Evolutionary conservation across 2,113 vertebrate genomes (phyloP).

Genomic region (Lycaon pictus): DNA sequence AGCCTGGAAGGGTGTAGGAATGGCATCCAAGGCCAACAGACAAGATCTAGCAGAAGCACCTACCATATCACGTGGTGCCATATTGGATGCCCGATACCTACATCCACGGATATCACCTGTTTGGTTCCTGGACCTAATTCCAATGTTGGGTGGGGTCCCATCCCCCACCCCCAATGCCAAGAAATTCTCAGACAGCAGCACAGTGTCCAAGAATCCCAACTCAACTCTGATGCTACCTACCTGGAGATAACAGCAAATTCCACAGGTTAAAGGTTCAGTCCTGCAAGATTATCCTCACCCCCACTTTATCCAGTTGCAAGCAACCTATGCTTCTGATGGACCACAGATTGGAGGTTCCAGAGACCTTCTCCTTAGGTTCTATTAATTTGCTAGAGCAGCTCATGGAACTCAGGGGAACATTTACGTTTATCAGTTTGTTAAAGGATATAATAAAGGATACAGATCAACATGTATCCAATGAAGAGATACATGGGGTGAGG

Average conservation of each 20-base stretch:
- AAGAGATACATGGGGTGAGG: neutral
- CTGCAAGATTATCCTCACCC: neutral
- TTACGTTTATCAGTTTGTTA: neutral
- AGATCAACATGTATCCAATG: neutral
- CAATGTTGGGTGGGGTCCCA: neutral
- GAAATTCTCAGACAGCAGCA: neutral
- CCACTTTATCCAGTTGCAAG: neutral
- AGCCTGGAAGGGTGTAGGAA: neutral
- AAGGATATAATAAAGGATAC: neutral
- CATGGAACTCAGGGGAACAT: neutral
- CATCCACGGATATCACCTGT: neutral
- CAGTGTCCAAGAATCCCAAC: neutral
- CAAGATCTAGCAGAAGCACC: neutral
- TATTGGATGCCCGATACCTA: neutral
- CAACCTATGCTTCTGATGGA: neutral
- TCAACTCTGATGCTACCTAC: neutral
- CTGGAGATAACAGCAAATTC: neutral
- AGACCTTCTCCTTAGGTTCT: neutral
- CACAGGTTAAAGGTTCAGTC: neutral
- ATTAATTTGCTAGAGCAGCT: neutral
- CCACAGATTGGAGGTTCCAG: neutral
- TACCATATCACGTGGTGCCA: neutral
- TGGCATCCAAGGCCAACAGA: neutral
- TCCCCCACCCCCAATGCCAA: neutral
- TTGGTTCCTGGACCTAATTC: neutral